These are phyloP conservation scores for Procambarus clarkii DNA, from an alignment of 1,140 invertebrate genomes.

Conservation along the genomic window DNA sequence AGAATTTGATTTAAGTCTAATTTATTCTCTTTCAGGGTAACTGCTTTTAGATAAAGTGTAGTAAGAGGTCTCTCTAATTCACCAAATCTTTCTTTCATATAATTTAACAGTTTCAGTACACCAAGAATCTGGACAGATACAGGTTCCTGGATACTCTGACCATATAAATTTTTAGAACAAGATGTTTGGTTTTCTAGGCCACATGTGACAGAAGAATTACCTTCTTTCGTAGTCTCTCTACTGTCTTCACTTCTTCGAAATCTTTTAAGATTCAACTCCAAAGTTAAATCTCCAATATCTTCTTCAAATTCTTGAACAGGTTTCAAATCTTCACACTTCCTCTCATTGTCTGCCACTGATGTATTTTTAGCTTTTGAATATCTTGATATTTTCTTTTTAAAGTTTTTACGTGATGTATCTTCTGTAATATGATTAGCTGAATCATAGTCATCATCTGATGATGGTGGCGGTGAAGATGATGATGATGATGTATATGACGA, in stretches of 20 bases:
- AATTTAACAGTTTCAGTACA: conserved; percentile 19
- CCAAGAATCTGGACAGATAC: not conserved
- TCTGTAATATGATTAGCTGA: not conserved
- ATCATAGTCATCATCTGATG: not conserved
- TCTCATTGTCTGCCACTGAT: not conserved
- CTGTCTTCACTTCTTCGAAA: not conserved
- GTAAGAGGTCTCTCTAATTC: conserved; percentile 9
- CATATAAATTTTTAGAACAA: not conserved
- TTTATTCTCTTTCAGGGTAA: conserved; percentile 8
- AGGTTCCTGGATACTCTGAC: not conserved
- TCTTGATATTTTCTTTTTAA: not conserved
- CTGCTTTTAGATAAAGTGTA: conserved; percentile 31
- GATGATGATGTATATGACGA: conserved; percentile 4
- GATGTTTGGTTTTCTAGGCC: not conserved
- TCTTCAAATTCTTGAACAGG: not conserved
- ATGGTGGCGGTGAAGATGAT: not conserved
- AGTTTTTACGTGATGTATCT: not conserved
- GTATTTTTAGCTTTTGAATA: not conserved
- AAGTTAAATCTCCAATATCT: not conserved
- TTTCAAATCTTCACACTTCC: not conserved
- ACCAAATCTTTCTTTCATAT: conserved; percentile 39
- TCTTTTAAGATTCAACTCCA: not conserved
- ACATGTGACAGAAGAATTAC: not conserved
- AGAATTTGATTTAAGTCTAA: conserved; percentile 8
- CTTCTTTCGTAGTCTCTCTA: not conserved